Evolutionary conservation across 2,113 vertebrate species (phyloP).

Genomic region (Pholis gunnellus): DNA sequence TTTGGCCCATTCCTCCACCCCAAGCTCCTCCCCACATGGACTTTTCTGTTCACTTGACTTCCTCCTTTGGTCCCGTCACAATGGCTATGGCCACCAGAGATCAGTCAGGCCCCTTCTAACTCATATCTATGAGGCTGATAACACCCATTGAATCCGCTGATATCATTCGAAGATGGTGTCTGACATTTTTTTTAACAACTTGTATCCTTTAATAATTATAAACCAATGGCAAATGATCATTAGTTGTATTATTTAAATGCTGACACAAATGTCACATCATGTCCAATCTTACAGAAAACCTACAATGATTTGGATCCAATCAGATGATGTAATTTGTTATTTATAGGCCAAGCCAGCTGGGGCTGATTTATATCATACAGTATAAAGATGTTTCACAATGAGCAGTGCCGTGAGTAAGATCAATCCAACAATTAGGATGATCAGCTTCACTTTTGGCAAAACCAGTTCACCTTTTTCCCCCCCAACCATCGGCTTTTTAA

Average conservation of each 20-base stretch:
- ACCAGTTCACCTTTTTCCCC: not conserved
- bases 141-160: not conserved
- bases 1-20: not conserved
- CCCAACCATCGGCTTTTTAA: not conserved
- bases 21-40: not conserved
- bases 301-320: not conserved
- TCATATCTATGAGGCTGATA: not conserved
- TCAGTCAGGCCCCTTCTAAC: not conserved
- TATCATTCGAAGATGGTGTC: not conserved
- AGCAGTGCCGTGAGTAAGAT: not conserved
- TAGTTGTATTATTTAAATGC: not conserved
- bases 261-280: not conserved
- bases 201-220: not conserved
- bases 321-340: not conserved
- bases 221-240: not conserved
- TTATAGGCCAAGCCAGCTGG: not conserved
- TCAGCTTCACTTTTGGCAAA: conserved; percentile 14
- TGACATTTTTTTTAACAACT: not conserved
- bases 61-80: not conserved
- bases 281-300: not conserved
- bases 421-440: not conserved
- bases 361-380: not conserved
- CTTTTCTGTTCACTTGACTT: not conserved
- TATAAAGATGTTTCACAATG: not conserved
- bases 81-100: not conserved